Conservation (phyloP, 2,797 vertebrate species). For the Esox lucius region DNA sequence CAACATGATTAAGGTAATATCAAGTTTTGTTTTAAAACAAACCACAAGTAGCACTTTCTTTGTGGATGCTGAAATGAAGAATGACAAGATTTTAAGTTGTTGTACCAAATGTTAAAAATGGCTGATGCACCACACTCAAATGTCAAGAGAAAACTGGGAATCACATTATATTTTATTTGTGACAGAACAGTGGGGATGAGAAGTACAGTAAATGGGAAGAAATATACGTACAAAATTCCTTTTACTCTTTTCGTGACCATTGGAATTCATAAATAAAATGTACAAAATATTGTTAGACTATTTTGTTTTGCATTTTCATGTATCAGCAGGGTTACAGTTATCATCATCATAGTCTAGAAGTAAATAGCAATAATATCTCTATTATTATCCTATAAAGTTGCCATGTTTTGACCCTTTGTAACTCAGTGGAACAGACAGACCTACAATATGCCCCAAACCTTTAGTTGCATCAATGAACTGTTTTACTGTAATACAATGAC, state of each 20-base stretch:
- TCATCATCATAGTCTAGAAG: conserved; percentile 55
- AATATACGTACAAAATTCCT: conserved; percentile 71
- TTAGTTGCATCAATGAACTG: conserved; percentile 59
- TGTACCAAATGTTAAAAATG: not conserved
- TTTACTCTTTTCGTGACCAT: conserved; percentile 60
- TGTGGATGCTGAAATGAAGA: not conserved
- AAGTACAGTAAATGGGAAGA: conserved; percentile 66
- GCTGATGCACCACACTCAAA: not conserved
- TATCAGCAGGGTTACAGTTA: conserved; percentile 56
- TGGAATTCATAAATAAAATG: conserved; percentile 74
- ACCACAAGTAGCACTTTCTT: not conserved
- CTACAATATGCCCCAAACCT: conserved; percentile 49
- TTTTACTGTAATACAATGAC: conserved; percentile 54
- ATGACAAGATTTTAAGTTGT: not conserved
- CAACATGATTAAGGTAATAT: no score
- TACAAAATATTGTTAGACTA: conserved; percentile 67
- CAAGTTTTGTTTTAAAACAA: not conserved
- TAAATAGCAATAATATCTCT: conserved; percentile 59
- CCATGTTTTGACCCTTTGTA: conserved; percentile 34
- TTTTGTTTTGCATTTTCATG: conserved; percentile 57
- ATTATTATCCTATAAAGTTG: conserved; percentile 51
- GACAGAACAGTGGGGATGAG: conserved; percentile 55
- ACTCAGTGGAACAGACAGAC: conserved; percentile 50
- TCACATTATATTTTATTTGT: conserved; percentile 73
- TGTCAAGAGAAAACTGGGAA: conserved; percentile 47